Evolutionary conservation across 2,113 vertebrate genomes (phyloP).

Genomic region (Thermophis baileyi): DNA sequence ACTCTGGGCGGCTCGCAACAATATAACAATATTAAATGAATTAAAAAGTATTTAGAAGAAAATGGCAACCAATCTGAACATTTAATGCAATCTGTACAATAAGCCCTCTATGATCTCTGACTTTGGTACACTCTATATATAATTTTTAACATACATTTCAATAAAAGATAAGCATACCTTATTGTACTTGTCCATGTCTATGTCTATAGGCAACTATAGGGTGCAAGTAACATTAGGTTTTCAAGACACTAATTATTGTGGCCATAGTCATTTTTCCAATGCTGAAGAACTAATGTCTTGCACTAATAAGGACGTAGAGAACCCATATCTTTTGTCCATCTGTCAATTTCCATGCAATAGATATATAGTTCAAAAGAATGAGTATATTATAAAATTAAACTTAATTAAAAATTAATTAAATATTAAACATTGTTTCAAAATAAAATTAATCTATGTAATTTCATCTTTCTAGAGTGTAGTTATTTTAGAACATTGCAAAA

Average conservation of each 20-base stretch:
- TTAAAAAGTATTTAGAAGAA: neutral
- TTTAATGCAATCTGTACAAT: neutral
- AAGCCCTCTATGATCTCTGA: neutral
- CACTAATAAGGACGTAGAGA: neutral
- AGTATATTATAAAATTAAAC: neutral
- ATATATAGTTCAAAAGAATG: neutral
- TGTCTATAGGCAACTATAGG: neutral
- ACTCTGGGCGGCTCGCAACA: too few species aligned
- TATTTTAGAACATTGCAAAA: neutral
- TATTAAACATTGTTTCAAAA: neutral
- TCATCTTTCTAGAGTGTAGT: neutral
- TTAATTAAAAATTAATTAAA: neutral
- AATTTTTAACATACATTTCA: neutral
- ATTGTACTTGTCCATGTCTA: neutral
- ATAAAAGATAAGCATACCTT: neutral
- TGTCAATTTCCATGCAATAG: neutral
- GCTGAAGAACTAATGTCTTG: neutral
- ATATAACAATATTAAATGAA: too few species aligned
- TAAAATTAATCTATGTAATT: neutral
- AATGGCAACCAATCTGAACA: neutral
- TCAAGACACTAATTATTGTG: neutral
- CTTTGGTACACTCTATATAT: neutral
- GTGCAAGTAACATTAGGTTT: neutral
- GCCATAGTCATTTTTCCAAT: neutral
- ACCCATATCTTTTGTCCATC: neutral